Percentiles rank a stretch among this genome's conserved stretches.
These are phyloP conservation scores for Pachycephus smyrnensis DNA, from an alignment of 2,888 invertebrate genomes.

Conservation along the genomic window DNA sequence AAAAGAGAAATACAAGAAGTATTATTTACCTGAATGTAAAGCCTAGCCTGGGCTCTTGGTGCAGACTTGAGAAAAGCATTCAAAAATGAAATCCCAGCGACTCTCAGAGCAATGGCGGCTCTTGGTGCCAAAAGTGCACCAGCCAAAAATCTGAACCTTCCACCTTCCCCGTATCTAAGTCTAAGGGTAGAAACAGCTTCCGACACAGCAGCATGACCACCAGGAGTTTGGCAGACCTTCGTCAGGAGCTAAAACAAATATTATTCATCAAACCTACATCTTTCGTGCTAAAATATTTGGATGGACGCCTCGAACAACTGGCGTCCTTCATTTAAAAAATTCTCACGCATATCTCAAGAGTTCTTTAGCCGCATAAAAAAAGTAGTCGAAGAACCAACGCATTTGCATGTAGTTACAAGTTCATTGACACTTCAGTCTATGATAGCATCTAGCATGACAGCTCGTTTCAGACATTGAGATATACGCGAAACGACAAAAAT, in stretches of 20 bases:
- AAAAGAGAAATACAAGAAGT: neutral
- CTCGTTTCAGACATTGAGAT: neutral
- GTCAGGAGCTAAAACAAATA: constrained; percentile 78
- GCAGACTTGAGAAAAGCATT: constrained; percentile 86
- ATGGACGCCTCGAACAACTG: neutral
- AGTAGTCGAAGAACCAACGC: neutral
- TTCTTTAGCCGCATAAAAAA: neutral
- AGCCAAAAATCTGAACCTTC: constrained; percentile 89
- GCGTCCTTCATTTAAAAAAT: neutral
- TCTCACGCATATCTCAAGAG: neutral
- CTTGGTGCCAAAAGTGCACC: constrained; percentile 88
- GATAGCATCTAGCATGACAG: neutral
- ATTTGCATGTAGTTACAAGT: neutral
- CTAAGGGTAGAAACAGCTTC: constrained; percentile 92
- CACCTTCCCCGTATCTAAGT: constrained; percentile 90
- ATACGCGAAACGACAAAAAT: neutral
- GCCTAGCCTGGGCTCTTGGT: constrained; percentile 78
- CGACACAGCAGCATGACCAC: constrained; percentile 87
- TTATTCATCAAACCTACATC: neutral
- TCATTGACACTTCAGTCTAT: neutral
- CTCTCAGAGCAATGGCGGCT: constrained; percentile 74
- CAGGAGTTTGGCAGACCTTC: constrained; percentile 81
- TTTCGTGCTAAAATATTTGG: neutral
- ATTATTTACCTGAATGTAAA: constrained; percentile 79
- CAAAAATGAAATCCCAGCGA: constrained; percentile 85